Base-by-base conservation (phyloP, 2,888 invertebrate genomes). In the Strigamia maritima region DNA sequence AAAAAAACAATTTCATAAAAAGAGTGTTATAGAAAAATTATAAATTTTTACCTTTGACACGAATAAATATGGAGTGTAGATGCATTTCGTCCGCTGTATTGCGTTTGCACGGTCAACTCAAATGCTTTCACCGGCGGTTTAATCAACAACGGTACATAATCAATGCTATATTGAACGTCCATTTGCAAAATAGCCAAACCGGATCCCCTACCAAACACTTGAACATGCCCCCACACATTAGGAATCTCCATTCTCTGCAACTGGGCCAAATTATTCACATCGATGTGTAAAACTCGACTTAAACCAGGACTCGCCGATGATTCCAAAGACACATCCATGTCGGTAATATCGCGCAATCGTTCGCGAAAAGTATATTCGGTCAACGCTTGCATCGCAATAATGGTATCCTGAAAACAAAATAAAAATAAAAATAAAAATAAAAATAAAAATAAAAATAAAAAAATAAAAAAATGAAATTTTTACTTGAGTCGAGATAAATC, bases 151-250 rank as follows among this genome's bases (percentile, higher is more conserved):
- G 83, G 84, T 24, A 85, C 85, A 81, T 84, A 84, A 81, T 88
- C 88, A 4, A 88, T 84, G n/a, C 87, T 87, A 81, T 86, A 87
- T 75, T 83, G 84, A 26, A 87, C 84, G 65, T 88, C 87, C 82
- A 89, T 82, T 84, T 89, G 89, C 49, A 89, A 85, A 40, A 89
- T 84, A 0, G 89, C 88, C 80, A 89, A 85, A 0, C 89, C 90
- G 7, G 88, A 86, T 65, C 89, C 90, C 82, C 86, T 84, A 4
- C 87, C 88, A 28, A 85, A 83, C 1, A 88, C 86, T 81, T 87
- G 86, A n/a, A 89, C 85, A 82, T 87, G 87, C 31, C 89, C 89
- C 87, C 87, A 89, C 1, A 88, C 87, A 76, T 85, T 83, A 0
- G 82, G 81, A 31, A 88, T 82, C 88, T 81, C 74, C 22, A 82